Evolutionary conservation across 2,113 vertebrate species (phyloP).

Genomic region (Neolamprologus modestus): DNA sequence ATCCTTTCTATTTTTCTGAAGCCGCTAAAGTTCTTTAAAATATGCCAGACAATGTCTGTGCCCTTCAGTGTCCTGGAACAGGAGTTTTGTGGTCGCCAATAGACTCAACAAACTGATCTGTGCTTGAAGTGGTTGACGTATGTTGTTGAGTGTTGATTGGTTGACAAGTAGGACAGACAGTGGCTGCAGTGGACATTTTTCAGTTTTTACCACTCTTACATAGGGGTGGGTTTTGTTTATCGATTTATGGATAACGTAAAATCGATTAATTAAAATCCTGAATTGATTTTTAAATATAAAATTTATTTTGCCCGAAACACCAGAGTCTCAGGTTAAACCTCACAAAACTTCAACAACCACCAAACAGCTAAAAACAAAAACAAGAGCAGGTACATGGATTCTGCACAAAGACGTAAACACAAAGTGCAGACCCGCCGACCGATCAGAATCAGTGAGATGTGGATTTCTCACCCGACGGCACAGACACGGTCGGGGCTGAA

Average conservation of each 20-base stretch:
- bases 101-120: neutral
- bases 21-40: neutral
- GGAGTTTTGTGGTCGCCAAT: neutral
- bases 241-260: neutral
- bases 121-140: neutral
- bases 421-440: neutral
- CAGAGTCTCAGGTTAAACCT: neutral
- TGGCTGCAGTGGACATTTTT: neutral
- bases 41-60: neutral
- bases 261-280: neutral
- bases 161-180: neutral
- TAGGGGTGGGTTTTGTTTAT: neutral
- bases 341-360: neutral
- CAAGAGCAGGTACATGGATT: neutral
- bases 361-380: neutral
- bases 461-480: neutral
- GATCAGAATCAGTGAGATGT: neutral
- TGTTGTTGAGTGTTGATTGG: neutral
- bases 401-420: neutral
- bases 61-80: neutral
- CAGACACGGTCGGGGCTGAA: neutral
- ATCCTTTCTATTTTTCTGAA: neutral
- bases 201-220: neutral
- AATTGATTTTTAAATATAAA: neutral
- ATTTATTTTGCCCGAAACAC: neutral